Base-by-base conservation (phyloP, 2,888 invertebrate species). In the Chromoteleia sp. region DNA sequence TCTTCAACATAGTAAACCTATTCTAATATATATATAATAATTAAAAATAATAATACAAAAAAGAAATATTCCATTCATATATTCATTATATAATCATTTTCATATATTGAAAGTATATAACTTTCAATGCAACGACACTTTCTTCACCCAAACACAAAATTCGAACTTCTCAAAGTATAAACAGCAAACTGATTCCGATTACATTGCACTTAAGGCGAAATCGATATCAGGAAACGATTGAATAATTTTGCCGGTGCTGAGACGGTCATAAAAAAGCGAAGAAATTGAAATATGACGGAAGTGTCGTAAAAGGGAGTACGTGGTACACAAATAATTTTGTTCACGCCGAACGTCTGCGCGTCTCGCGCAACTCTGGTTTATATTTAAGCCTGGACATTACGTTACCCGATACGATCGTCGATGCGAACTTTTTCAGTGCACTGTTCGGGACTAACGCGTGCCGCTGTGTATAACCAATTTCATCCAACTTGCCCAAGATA, bases 201-300 rank as follows among this genome's bases (percentile, higher is more conserved):
- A 43, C 56, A 36, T 58, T 17, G 15, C n/a, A 45, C 33, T 58
- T 58, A 48, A 70, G 30, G 6, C n/a, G 33, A 56, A 58, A 48
- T 71, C 50, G 59, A 59, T 59, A 71, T 25, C 17, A 39, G 17
- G 7, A 59, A 71, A 41, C 50, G 58, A 45, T 63, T 43, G 52
- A 63, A 73, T 73, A 54, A 73, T 63, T 63, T 43, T 30, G 54
- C 8, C 59, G 33, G 15, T 14, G 54, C 1, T 17, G 45, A 10
- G 12, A 7, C 12, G 21, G n/a, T 5, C 14, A 12, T 41, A 59
- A 59, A 68, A 14, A 17, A n/a, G 17, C 21, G 59, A 59, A 68
- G 56, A 74, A 67, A 68, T 68, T 67, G 75, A 65, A 59, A 59
- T 67, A 25, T 59, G 33, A 58, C 50, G 19, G 39, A 67, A 54